A percentile compares a stretch with the other conserved stretches of the same genome.
phyloP scores from a whole-genome alignment of 2,888 invertebrate genomes.

The Limulus polyphemus region DNA sequence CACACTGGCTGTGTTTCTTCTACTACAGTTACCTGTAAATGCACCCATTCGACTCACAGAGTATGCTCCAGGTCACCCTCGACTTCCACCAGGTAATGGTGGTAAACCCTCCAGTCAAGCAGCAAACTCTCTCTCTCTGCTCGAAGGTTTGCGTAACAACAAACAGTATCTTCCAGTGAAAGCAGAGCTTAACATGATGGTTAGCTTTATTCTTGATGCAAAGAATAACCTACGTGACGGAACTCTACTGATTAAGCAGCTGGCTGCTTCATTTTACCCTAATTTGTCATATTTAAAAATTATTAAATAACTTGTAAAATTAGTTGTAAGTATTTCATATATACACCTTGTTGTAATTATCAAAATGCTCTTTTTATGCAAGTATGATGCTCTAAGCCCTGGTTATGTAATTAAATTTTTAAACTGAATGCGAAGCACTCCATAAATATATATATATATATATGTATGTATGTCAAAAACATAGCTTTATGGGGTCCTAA shows the following conservation, averaged over 20 bases:
- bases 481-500: no score
- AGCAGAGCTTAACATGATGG: neutral
- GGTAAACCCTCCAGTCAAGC: conserved; percentile 1
- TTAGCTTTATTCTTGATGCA: neutral
- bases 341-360: no score
- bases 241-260: neutral
- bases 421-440: no score
- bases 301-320: no score
- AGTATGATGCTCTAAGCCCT: no score
- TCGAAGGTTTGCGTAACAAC: neutral
- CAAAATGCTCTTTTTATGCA: no score
- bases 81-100: neutral
- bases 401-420: no score
- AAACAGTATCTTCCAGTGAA: neutral
- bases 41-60: conserved; percentile 9
- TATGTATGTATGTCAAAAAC: no score
- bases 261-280: neutral
- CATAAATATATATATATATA: no score
- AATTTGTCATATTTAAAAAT: no score
- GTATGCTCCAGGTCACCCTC: conserved; percentile 8
- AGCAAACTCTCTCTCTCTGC: neutral
- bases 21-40: conserved; percentile 12
- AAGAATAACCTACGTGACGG: neutral
- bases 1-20: conserved; percentile 10
- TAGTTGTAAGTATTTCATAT: no score